phyloP scores from a whole-genome alignment of 2,797 vertebrate species.

The Sebastes alutus region DNA sequence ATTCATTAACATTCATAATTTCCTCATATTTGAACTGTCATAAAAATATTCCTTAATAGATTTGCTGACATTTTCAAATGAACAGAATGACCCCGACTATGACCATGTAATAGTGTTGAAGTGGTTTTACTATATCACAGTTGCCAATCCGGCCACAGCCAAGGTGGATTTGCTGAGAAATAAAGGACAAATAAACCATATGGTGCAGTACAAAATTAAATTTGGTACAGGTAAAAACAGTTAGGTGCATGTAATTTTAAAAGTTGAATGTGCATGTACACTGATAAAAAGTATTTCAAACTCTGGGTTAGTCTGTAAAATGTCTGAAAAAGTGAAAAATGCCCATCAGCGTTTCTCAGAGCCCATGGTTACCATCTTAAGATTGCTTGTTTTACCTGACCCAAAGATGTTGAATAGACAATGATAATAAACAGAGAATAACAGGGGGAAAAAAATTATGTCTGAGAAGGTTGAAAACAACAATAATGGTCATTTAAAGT shows the following conservation, averaged over 20 bases:
- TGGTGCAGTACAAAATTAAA: not conserved
- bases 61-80: not conserved
- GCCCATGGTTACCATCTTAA: not conserved
- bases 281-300: not conserved
- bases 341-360: not conserved
- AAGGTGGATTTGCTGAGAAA: not conserved
- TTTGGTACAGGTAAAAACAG: not conserved
- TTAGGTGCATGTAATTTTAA: not conserved
- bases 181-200: not conserved
- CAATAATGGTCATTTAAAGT: not conserved
- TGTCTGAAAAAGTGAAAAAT: not conserved
- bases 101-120: not conserved
- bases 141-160: not conserved
- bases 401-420: not conserved
- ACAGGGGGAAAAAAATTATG: fast-evolving
- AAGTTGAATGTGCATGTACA: not conserved
- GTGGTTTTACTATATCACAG: not conserved
- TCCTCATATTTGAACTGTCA: not conserved
- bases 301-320: not conserved
- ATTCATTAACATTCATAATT: not conserved
- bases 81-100: not conserved
- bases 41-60: not conserved
- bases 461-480: not conserved
- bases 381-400: not conserved
- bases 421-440: not conserved